Evolutionary conservation across 2,888 invertebrate species (phyloP).

Genomic region (Acleris literana): DNA sequence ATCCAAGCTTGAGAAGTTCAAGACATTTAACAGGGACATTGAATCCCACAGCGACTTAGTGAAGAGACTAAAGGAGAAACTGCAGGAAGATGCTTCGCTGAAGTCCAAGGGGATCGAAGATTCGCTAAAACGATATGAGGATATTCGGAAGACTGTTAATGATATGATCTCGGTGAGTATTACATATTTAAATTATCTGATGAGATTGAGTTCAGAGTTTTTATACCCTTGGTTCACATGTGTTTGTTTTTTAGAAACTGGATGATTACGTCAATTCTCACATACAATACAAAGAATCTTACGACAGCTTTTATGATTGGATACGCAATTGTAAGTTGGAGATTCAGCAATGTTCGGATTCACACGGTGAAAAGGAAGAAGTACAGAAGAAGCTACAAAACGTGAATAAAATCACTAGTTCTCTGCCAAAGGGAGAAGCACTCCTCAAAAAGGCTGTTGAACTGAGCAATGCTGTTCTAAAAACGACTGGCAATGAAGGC

Average conservation of each 20-base stretch:
- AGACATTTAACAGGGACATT: constrained; percentile 91
- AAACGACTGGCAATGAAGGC: constrained; percentile 92
- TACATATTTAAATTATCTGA: too few species aligned
- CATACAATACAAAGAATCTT: constrained; percentile 92
- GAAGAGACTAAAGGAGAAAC: constrained; percentile 88
- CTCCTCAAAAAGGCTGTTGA: constrained; percentile 89
- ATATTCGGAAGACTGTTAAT: constrained; percentile 86
- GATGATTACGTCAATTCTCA: constrained; percentile 94
- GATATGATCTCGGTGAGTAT: constrained; percentile 85
- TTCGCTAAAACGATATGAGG: constrained; percentile 88
- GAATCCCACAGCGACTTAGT: constrained; percentile 90
- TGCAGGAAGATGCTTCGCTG: constrained; percentile 87
- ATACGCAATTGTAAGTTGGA: constrained; percentile 91
- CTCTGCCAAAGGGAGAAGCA: constrained; percentile 88
- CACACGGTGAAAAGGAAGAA: constrained; percentile 93
- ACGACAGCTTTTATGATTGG: constrained; percentile 93
- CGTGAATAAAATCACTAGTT: constrained; percentile 86
- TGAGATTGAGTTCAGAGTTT: background rate
- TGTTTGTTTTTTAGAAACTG: constrained; percentile 78
- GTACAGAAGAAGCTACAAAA: constrained; percentile 90
- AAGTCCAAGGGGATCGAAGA: constrained; percentile 87
- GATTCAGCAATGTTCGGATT: constrained; percentile 92
- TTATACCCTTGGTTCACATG: background rate
- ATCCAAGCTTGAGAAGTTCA: constrained; percentile 93
- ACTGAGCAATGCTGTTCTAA: constrained; percentile 88